Base-by-base conservation (phyloP, 1,140 invertebrate species). In the Procambarus virginalis region DNA sequence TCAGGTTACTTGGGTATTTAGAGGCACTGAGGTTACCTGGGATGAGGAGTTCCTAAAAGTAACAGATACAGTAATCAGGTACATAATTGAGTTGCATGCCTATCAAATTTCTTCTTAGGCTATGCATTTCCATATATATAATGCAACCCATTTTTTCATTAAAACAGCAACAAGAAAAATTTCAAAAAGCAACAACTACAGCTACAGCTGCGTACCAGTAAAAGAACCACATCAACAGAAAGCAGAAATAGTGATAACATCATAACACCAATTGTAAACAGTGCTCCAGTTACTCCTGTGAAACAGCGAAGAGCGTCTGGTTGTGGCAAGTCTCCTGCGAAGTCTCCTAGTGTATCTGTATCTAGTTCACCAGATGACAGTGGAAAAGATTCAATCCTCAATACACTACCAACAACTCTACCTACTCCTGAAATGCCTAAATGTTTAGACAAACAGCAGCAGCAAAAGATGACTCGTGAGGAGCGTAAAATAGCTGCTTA, bases 401-500 rank as follows among this genome's bases (percentile, higher is more conserved):
- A 4, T 22, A 86, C 88, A n/a, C 60, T 84, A 68, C 68, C 83
- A 68, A 80, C 84, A 78, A 58, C 76, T 45, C 22, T 45, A 48
- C 14, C 73, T 78, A 86, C 83, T 49, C 84, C 91, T 49, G 70
- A 70, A 45, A 86, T 77, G 46, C 60, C 87, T 34, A 84, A 64
- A 75, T 22, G 68, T 14, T 64, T 82, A 14, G 89, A 92, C 78
- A 90, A 89, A 48, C 90, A 92, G 48, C 89, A 92, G 68, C 82
- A 89, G 34, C 90, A 92, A 45, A 92, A 92, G 68, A 89, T 92
- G 96, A 97, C 97, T 3, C 94, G 98, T 4, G 98, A 99, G 94
- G 98, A 99, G 93, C 95, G 98, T n/a, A 99, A 99, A 94, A 96
- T 99, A 95, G 97, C 98, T 93, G 97, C 98, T 0, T 98, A 98